Evolutionary conservation across 92 coral and sea anemone species (phyloP), one percentile per base, ranked within the genome.

Genomic region (Galaxea fascicularis): DNA sequence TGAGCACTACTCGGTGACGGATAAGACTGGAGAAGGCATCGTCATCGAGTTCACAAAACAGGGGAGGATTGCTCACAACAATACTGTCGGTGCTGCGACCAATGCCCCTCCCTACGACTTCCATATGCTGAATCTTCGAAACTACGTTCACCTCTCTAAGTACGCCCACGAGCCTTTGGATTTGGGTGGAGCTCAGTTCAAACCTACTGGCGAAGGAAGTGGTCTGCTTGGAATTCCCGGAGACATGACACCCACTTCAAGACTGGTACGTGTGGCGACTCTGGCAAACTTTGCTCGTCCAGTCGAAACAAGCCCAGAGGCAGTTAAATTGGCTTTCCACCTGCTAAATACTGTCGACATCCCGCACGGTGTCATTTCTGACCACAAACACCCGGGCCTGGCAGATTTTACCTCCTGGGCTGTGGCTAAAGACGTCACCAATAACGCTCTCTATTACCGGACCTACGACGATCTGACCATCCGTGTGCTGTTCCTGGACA

Each of bases 191-290:
- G 11, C 12, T 51, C 8, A 8, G 22, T 79, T 80, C 67, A 14
- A 30, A 22, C 14, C 77, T 13, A 20, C 20, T 5, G 85, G 77
- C 3, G 49, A 68, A 10, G 85, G 86, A 0, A 81, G 77, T 13
- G 78, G 77, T n/a, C 60, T 81, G 18, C 86, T 81, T 13, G 78
- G 86, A 17, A 44, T 70, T 12, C 86, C 86, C 21, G 86, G 86
- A 0, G 86, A 81, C 76, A 52, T 81, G 26, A 81, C 86, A 11
- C 86, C 86, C 8, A 18, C 86, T 7, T 81, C 78, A 11, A 69
- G 76, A 25, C 44, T 81, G 21, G 78, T 81, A 13, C 86, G 86
- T 24, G 52, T 78, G 4, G 78, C 78, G 0, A 17, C 11, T 13
- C 18, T 70, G 69, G 39, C 17, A 6, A 22, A 81, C 16, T 81